Conservation (phyloP, 2,113 vertebrate genomes). For the Paratilapia polleni region DNA sequence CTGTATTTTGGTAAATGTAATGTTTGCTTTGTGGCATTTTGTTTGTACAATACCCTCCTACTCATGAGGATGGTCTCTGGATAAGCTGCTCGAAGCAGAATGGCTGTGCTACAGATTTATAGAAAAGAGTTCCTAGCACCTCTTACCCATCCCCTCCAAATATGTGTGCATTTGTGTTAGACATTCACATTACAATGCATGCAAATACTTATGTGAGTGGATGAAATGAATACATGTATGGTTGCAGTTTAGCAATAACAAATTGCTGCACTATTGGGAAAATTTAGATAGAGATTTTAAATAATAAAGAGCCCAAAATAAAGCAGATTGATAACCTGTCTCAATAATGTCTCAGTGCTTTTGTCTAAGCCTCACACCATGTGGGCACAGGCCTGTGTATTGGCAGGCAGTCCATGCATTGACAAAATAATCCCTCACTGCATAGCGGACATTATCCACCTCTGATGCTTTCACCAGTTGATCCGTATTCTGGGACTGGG, state of each 20-base stretch:
- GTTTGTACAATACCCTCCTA: slow-evolving; percentile 52
- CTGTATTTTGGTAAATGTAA: slow-evolving; percentile 31
- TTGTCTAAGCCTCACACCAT: slow-evolving; percentile 55
- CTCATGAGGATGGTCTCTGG: slow-evolving; percentile 44
- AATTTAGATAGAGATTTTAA: not conserved
- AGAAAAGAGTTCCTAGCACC: slow-evolving; percentile 29
- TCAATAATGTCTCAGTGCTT: slow-evolving; percentile 48
- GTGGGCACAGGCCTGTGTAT: slow-evolving; percentile 53
- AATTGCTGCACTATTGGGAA: not conserved
- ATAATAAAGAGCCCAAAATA: slow-evolving; percentile 9
- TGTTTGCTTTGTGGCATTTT: slow-evolving; percentile 57
- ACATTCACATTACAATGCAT: slow-evolving; percentile 2
- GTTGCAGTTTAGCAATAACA: not conserved
- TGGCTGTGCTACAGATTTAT: slow-evolving; percentile 45
- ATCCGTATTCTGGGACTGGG: slow-evolving; percentile 51
- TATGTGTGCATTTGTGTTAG: slow-evolving; percentile 18
- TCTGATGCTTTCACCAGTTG: slow-evolving; percentile 58
- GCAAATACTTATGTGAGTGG: not conserved
- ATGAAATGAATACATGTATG: not conserved
- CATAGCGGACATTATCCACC: slow-evolving; percentile 60
- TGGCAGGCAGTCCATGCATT: slow-evolving; percentile 65
- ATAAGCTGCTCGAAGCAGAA: slow-evolving; percentile 40
- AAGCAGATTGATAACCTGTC: slow-evolving; percentile 57
- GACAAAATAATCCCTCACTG: slow-evolving; percentile 72
- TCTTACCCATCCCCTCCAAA: slow-evolving; percentile 25